Evolutionary conservation across 1,140 invertebrate species (phyloP).

Genomic region (Lordiphosa mommai): DNA sequence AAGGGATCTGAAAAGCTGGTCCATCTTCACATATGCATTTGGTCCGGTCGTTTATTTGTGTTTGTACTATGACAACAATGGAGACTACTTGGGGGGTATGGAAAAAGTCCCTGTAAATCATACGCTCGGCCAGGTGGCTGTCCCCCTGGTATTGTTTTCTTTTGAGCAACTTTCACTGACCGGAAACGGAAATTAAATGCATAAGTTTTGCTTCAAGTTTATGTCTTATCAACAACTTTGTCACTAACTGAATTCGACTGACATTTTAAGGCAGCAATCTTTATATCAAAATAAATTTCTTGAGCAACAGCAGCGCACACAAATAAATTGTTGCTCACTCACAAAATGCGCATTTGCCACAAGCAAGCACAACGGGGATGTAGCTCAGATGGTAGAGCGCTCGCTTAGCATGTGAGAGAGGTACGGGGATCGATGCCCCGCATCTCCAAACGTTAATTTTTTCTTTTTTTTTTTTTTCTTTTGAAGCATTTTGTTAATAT

Average conservation of each 20-base stretch:
- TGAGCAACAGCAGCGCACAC: too few relatives aligned
- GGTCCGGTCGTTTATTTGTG: constrained; percentile 52
- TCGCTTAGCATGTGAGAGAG: too few relatives aligned
- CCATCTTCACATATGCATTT: constrained; percentile 37
- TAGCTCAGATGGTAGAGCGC: constrained; percentile 92
- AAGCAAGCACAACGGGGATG: constrained; percentile 62
- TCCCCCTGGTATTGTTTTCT: constrained; percentile 43
- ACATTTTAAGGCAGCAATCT: too few relatives aligned
- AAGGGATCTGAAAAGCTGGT: constrained; percentile 31
- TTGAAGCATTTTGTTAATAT: neutral
- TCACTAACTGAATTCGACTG: too few relatives aligned
- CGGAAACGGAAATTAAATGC: constrained; percentile 76
- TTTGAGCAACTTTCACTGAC: constrained; percentile 63
- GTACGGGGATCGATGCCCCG: constrained; percentile 90
- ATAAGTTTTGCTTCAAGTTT: constrained; percentile 41
- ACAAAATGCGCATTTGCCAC: neutral
- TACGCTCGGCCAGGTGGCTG: constrained; percentile 43
- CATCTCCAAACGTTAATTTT: constrained; percentile 79
- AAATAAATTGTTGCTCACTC: neutral
- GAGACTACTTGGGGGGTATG: too few relatives aligned
- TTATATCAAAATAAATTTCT: too few relatives aligned
- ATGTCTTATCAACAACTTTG: constrained; percentile 1
- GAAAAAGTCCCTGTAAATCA: constrained; percentile 12
- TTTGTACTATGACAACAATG: constrained; percentile 56
- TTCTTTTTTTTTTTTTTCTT: neutral